Base-by-base conservation (phyloP, 1,140 invertebrate genomes). In the Magallana gigas region DNA sequence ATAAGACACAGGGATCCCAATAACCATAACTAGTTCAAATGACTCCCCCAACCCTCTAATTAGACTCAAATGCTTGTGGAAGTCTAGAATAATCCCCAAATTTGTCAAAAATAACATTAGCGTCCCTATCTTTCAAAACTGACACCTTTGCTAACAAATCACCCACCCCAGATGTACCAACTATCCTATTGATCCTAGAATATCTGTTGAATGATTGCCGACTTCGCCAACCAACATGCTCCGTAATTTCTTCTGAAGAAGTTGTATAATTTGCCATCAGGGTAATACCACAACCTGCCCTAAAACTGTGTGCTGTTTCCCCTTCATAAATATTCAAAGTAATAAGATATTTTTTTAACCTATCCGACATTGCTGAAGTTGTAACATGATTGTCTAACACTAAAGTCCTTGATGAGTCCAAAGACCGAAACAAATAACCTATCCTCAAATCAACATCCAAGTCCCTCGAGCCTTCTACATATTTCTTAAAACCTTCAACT, bases 231-330 rank as follows among this genome's bases (percentile, higher is more conserved):
- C n/a, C n/a, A n/a, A n/a, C n/a, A n/a, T n/a, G n/a, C n/a, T n/a
- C n/a, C n/a, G n/a, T n/a, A n/a, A n/a, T n/a, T n/a, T n/a, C n/a
- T n/a, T n/a, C n/a, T n/a, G n/a, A n/a, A n/a, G n/a, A n/a, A n/a
- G n/a, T n/a, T n/a, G n/a, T n/a, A n/a, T n/a, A n/a, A n/a, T n/a
- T n/a, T n/a, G n/a, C n/a, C n/a, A n/a, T n/a, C n/a, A n/a, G n/a
- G n/a, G n/a, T n/a, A n/a, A n/a, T n/a, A n/a, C 82, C 83, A 89
- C 85, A 89, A 29, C 82, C 85, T 18, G 60, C 83, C 60, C 88
- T 83, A 56, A 88, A 82, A 80, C 82, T 85, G 57, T 89, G 88
- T 62, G 85, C 48, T 12, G 88, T 88, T 57, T 88, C 85, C 57
- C 85, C 88, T 60, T 86, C 57, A 86, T 83, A 80, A 56, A 86